Evolutionary conservation across 1,140 invertebrate species (phyloP).

Genomic region (Sinella curviseta): DNA sequence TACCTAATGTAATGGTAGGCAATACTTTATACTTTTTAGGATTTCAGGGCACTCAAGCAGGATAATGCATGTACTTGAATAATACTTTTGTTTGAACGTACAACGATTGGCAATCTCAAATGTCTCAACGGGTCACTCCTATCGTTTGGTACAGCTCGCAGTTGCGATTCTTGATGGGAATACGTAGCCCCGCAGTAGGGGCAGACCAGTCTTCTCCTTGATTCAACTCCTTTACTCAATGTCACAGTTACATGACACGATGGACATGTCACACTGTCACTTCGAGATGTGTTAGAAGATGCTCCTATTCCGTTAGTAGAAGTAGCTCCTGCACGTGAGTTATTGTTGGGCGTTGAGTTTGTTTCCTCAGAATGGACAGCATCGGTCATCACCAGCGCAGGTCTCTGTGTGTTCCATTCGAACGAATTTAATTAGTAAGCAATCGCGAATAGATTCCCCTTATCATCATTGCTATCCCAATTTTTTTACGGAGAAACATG

Average conservation of each 20-base stretch:
- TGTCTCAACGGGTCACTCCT: slow-evolving; percentile 39
- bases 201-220: slow-evolving; percentile 43
- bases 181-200: slow-evolving; percentile 48
- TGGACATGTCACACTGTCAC: slow-evolving; percentile 49
- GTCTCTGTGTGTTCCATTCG: slow-evolving; percentile 33
- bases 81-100: slow-evolving; percentile 16
- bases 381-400: slow-evolving; percentile 48
- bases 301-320: slow-evolving; percentile 24
- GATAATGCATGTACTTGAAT: neutral
- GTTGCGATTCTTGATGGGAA: slow-evolving; percentile 42
- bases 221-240: slow-evolving; percentile 43
- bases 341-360: neutral
- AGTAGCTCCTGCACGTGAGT: neutral
- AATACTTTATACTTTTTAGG: no score
- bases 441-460: neutral
- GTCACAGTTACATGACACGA: slow-evolving; percentile 49
- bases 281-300: slow-evolving; percentile 44
- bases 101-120: slow-evolving; percentile 49
- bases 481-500: no score
- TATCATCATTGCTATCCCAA: neutral
- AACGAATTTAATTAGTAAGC: neutral
- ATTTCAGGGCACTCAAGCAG: no score
- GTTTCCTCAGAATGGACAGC: slow-evolving; percentile 39
- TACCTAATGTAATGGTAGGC: no score
- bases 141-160: slow-evolving; percentile 21